Conservation (phyloP, 2,888 invertebrate genomes). For the Adineta ricciae region DNA sequence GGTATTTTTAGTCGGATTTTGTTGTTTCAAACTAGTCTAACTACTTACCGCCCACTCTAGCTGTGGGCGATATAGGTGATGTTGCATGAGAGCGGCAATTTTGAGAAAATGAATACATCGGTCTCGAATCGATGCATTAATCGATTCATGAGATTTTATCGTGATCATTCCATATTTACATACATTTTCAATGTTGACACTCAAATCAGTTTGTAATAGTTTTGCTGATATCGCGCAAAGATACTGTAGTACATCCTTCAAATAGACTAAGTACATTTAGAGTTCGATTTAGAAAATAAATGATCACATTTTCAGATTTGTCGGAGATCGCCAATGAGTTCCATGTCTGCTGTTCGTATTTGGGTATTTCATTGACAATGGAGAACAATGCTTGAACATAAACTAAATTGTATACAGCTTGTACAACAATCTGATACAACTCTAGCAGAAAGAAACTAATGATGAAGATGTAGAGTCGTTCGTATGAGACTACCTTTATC, state of each 20-base stretch:
- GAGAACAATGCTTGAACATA: constrained; percentile 79
- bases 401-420: constrained; percentile 73
- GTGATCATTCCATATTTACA: not conserved
- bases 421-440: constrained; percentile 75
- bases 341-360: constrained; percentile 46
- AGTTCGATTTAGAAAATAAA: not conserved
- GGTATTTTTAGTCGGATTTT: not conserved
- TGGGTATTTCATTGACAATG: constrained; percentile 52
- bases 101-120: constrained; percentile 73
- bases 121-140: constrained; percentile 60
- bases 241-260: not conserved
- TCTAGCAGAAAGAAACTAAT: too few relatives aligned
- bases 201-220: not conserved
- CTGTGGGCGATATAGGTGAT: constrained; percentile 57
- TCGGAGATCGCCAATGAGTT: constrained; percentile 35
- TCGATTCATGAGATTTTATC: constrained; percentile 41
- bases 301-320: not conserved
- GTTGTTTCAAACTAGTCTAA: not conserved
- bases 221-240: not conserved
- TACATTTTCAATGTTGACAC: not conserved
- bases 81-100: constrained; percentile 68
- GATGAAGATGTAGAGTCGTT: too few relatives aligned
- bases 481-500: constrained; percentile 63
- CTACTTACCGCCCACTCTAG: constrained; percentile 32
- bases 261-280: not conserved